Evolutionary conservation across 2,797 vertebrate genomes (phyloP).

Genomic region (Alauda arvensis): DNA sequence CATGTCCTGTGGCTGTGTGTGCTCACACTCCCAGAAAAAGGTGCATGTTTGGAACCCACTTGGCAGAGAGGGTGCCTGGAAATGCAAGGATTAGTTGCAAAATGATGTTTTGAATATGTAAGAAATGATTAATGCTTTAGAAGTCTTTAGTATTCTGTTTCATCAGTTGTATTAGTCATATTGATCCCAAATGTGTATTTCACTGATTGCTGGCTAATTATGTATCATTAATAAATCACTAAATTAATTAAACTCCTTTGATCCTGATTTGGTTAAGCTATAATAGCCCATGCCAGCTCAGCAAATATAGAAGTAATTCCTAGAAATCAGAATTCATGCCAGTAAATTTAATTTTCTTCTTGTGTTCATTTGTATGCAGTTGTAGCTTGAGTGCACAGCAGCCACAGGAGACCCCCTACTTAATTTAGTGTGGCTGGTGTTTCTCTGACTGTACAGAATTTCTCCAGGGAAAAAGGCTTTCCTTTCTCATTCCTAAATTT

Average conservation of each 20-base stretch:
- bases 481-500: background rate
- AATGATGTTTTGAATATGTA: background rate
- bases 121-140: background rate
- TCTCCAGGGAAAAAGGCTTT: background rate
- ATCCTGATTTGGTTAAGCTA: background rate
- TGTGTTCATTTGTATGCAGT: background rate
- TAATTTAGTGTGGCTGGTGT: background rate
- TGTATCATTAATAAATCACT: conserved; percentile 33
- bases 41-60: accelerated
- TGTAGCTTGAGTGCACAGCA: background rate
- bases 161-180: conserved; percentile 9
- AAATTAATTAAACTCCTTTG: conserved; percentile 11
- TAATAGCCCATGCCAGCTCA: background rate
- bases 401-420: background rate
- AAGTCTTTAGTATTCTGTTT: conserved; percentile 12
- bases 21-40: background rate
- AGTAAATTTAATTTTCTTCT: background rate
- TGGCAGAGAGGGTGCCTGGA: accelerated
- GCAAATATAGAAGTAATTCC: background rate
- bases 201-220: conserved; percentile 12
- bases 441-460: background rate
- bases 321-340: background rate
- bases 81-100: background rate
- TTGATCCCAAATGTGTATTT: conserved; percentile 30
- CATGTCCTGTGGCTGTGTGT: background rate